phyloP scores from a whole-genome alignment of 2,888 invertebrate genomes.

The Oligia strigilis region DNA sequence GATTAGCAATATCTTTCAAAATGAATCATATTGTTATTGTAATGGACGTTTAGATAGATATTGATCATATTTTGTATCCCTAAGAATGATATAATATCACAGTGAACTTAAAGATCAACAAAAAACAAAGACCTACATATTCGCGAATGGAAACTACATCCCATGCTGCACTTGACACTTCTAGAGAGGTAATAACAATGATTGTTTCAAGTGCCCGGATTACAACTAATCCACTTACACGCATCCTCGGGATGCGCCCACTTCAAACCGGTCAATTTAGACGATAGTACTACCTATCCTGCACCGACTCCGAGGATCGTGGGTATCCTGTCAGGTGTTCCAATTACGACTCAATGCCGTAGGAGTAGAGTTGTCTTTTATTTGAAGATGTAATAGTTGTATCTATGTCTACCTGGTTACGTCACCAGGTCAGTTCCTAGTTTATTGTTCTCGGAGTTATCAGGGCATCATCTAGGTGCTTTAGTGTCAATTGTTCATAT shows the following conservation, averaged over 20 bases:
- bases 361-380: constrained; percentile 25
- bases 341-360: constrained; percentile 23
- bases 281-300: not conserved
- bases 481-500: constrained; percentile 45
- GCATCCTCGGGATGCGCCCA: constrained; percentile 64
- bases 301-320: constrained; percentile 11
- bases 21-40: no score
- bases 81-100: not conserved
- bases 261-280: constrained; percentile 37
- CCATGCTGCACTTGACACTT: constrained; percentile 14
- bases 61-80: not conserved
- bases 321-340: constrained; percentile 2
- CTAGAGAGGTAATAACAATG: constrained; percentile 39
- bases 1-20: no score
- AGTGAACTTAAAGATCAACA: not conserved
- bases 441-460: constrained; percentile 56
- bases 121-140: not conserved
- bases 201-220: constrained; percentile 58
- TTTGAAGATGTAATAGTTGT: constrained; percentile 16
- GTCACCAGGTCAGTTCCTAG: constrained; percentile 53
- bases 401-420: constrained; percentile 40
- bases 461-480: constrained; percentile 37
- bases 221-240: constrained; percentile 52
- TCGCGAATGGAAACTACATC: constrained; percentile 3
- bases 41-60: not conserved